These are phyloP conservation scores for Plecturocebus donacophilus DNA, from an alignment of 2,113 vertebrate species.

Conservation along the genomic window DNA sequence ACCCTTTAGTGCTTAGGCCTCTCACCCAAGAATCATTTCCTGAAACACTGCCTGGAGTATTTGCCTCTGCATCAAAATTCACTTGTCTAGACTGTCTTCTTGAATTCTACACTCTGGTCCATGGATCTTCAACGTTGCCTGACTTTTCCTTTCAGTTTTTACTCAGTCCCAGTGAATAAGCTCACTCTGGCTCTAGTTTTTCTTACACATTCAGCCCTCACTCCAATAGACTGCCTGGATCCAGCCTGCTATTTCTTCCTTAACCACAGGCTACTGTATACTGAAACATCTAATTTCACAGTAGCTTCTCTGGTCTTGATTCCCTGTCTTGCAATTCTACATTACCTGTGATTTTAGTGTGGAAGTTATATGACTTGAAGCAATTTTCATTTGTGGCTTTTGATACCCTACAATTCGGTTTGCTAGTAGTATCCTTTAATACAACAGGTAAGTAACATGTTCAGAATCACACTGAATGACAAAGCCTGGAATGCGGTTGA, in stretches of 20 bases:
- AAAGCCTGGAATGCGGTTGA: neutral
- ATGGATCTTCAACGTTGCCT: neutral
- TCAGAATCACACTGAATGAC: neutral
- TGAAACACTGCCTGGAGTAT: neutral
- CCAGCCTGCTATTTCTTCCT: neutral
- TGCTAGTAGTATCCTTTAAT: neutral
- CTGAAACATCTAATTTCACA: neutral
- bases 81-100: neutral
- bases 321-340: neutral
- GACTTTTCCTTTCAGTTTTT: neutral
- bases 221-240: neutral
- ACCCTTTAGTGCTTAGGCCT: neutral
- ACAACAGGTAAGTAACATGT: neutral
- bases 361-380: neutral
- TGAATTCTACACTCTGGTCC: neutral
- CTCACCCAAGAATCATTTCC: neutral
- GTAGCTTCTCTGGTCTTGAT: neutral
- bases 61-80: neutral
- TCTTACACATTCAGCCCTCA: neutral
- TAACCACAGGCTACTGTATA: neutral
- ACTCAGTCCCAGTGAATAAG: neutral
- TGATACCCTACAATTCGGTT: neutral
- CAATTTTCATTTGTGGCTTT: neutral
- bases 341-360: neutral
- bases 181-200: neutral